These are phyloP conservation scores for Xiphorhynchus elegans DNA, from an alignment of 2,113 vertebrate genomes.

Conservation along the genomic window DNA sequence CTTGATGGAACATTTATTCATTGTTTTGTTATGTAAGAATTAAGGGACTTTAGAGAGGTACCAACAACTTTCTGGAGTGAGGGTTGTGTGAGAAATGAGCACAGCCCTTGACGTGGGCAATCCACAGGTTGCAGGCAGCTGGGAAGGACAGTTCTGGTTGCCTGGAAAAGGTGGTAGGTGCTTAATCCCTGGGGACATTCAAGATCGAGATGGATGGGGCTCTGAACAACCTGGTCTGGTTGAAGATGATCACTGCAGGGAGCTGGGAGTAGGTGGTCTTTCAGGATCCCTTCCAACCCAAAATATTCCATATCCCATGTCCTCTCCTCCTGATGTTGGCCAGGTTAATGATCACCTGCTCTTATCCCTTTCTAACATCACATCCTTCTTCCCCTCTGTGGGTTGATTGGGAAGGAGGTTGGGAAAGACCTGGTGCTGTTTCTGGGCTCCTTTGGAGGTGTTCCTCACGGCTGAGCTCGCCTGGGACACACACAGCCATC, in stretches of 20 bases:
- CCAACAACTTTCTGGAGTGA: background rate
- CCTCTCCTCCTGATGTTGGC: background rate
- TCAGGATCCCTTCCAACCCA: background rate
- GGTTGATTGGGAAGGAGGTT: background rate
- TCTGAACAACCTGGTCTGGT: background rate
- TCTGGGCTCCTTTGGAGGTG: background rate
- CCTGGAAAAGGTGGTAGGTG: background rate
- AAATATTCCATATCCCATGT: background rate
- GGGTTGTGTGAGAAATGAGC: background rate
- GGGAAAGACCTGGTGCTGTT: background rate
- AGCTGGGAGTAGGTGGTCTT: rapidly evolving
- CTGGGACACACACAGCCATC: rapidly evolving
- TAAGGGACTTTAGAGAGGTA: background rate
- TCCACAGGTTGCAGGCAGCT: background rate
- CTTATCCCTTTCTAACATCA: background rate
- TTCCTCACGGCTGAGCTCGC: background rate
- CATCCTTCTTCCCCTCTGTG: background rate
- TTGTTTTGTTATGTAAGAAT: background rate
- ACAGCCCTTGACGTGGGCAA: background rate
- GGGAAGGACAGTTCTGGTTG: background rate
- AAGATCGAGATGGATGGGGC: rapidly evolving
- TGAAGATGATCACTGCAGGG: background rate
- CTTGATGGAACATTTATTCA: background rate
- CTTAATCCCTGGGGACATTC: background rate
- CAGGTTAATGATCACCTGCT: background rate